phyloP scores from a whole-genome alignment of 2,888 invertebrate species.

The Serrognathus titanus region DNA sequence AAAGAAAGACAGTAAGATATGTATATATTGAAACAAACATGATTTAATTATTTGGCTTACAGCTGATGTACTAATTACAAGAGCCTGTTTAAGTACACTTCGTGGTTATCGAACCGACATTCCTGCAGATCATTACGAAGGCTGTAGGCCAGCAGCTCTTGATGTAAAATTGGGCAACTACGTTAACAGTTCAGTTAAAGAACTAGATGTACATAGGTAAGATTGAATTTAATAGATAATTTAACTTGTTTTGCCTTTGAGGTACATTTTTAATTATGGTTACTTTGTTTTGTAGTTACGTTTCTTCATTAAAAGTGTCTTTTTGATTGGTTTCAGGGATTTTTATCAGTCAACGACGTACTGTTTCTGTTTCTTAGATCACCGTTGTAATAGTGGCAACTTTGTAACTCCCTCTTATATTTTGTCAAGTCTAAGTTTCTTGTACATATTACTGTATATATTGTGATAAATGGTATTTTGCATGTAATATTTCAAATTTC shows the following conservation, averaged over 20 bases:
- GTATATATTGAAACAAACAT: neutral
- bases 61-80: slow-evolving; percentile 77
- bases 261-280: neutral
- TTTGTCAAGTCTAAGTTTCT: too few relatives aligned
- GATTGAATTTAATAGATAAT: slow-evolving; percentile 6
- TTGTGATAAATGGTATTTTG: too few relatives aligned
- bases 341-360: slow-evolving; percentile 78
- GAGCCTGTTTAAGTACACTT: slow-evolving; percentile 81
- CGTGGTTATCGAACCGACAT: slow-evolving; percentile 78
- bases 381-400: slow-evolving; percentile 68
- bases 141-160: slow-evolving; percentile 76
- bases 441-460: too few relatives aligned
- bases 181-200: slow-evolving; percentile 81
- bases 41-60: slow-evolving; percentile 30
- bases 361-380: slow-evolving; percentile 90
- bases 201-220: slow-evolving; percentile 78
- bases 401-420: too few relatives aligned
- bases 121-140: slow-evolving; percentile 89
- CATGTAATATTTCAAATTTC: too few relatives aligned
- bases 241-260: neutral
- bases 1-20: slow-evolving; percentile 69
- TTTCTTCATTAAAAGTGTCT: slow-evolving; percentile 5
- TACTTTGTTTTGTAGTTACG: neutral
- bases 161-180: slow-evolving; percentile 80
- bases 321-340: slow-evolving; percentile 56